These are phyloP conservation scores for Tolypeutes matacus DNA, from an alignment of 2,797 vertebrate species.

Conservation along the genomic window DNA sequence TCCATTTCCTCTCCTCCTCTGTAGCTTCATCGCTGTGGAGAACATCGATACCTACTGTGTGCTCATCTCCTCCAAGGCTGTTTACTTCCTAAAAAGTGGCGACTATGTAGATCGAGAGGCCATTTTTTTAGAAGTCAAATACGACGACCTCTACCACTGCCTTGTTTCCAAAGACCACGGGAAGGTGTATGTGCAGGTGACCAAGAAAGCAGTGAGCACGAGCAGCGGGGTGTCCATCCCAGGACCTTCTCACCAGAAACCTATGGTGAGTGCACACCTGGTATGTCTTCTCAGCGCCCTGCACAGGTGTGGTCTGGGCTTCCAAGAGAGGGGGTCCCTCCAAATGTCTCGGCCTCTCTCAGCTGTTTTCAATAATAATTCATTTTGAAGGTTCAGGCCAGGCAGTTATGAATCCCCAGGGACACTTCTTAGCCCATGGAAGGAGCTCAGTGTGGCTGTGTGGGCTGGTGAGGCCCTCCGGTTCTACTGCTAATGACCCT, in stretches of 20 bases:
- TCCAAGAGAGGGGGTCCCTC: background rate
- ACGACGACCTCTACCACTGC: constrained; percentile 98
- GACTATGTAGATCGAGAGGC: constrained; percentile 94
- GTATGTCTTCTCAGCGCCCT: fast-evolving
- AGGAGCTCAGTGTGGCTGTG: background rate
- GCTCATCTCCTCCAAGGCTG: constrained; percentile 97
- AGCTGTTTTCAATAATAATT: background rate
- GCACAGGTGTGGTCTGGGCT: fast-evolving
- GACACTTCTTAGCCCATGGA: background rate
- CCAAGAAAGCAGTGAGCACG: constrained; percentile 95
- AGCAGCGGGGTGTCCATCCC: constrained; percentile 96
- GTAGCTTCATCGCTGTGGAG: constrained; percentile 97
- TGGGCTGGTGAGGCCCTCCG: background rate
- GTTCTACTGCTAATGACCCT: background rate
- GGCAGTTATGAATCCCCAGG: background rate
- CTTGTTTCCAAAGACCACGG: constrained; percentile 98
- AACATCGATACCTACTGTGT: constrained; percentile 96
- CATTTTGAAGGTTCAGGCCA: fast-evolving
- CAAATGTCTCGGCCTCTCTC: fast-evolving
- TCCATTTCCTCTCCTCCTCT: background rate
- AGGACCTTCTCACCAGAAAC: constrained; percentile 97
- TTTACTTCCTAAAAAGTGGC: constrained; percentile 95
- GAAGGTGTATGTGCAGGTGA: constrained; percentile 97
- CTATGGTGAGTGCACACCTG: constrained; percentile 92
- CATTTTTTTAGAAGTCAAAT: constrained; percentile 98